These are phyloP conservation scores for Orientallactaga bullata DNA, from an alignment of 2,113 vertebrate species.

Conservation along the genomic window DNA sequence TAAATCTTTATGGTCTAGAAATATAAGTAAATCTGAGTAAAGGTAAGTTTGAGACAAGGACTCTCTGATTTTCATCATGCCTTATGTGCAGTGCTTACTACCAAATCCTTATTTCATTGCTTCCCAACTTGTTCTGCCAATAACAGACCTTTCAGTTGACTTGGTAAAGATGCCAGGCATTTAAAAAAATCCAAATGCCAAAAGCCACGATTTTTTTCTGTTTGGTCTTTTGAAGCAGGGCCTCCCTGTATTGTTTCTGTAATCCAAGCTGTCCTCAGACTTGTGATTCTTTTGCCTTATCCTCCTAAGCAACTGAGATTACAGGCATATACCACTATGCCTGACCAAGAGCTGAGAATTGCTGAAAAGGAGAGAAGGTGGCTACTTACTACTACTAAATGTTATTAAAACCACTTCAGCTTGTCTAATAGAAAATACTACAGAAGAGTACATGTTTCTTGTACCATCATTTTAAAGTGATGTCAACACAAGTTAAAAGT, in stretches of 20 bases:
- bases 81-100: background rate
- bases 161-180: conserved; percentile 11
- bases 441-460: conserved; percentile 7
- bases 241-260: background rate
- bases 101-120: background rate
- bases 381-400: conserved; percentile 24
- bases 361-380: background rate
- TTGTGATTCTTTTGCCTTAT: background rate
- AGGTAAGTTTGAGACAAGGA: background rate
- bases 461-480: background rate
- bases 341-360: background rate
- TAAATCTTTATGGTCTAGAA: conserved; percentile 50
- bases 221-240: no score
- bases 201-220: background rate
- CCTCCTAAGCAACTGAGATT: background rate
- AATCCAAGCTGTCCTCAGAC: background rate
- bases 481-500: conserved; percentile 40
- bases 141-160: conserved; percentile 14
- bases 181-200: conserved; percentile 26
- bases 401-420: conserved; percentile 45
- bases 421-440: conserved; percentile 38
- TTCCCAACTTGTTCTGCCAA: conserved; percentile 2
- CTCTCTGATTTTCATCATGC: conserved; percentile 45
- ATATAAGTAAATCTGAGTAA: conserved; percentile 47
- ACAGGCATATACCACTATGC: background rate